A percentile compares a stretch with the other conserved stretches of the same genome.
phyloP scores from a whole-genome alignment of 2,888 invertebrate species.

The Chironomus riparius region DNA sequence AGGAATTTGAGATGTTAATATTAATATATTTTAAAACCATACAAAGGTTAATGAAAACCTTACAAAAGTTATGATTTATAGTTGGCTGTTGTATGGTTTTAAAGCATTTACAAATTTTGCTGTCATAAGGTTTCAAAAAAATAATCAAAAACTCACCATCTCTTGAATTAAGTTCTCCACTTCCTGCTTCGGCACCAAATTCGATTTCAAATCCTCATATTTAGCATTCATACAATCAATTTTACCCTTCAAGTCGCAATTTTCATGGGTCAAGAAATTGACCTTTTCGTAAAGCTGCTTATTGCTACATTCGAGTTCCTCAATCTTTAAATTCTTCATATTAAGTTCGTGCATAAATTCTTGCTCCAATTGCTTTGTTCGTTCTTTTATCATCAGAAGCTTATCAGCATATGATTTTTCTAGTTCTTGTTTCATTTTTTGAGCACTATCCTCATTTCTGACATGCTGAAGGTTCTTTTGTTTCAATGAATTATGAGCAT shows the following conservation, averaged over 20 bases:
- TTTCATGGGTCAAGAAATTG: slow-evolving; percentile 41
- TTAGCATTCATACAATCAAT: not conserved
- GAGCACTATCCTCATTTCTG: slow-evolving; percentile 32
- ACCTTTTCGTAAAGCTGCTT: slow-evolving; percentile 33
- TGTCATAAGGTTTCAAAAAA: not conserved
- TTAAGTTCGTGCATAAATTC: slow-evolving; percentile 49
- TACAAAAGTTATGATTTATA: not conserved
- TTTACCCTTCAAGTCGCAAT: slow-evolving; percentile 34
- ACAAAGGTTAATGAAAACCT: not conserved
- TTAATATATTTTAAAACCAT: not conserved
- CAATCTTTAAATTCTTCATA: slow-evolving; percentile 44
- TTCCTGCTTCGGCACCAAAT: no score
- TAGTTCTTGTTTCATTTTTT: slow-evolving; percentile 50
- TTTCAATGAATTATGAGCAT: no score
- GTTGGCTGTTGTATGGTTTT: not conserved
- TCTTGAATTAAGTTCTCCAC: no score
- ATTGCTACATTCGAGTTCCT: slow-evolving; percentile 38
- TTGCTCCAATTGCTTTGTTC: slow-evolving; percentile 49
- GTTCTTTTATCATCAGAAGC: slow-evolving; percentile 50
- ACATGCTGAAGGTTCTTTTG: no score
- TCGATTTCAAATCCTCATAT: no score
- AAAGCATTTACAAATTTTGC: not conserved
- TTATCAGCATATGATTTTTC: slow-evolving; percentile 51
- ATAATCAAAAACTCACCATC: no score
- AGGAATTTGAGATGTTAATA: no score